A percentile compares a stretch with the other conserved stretches of the same genome.
phyloP scores from a whole-genome alignment of 1,140 invertebrate species.

The Drosophila repletoides region DNA sequence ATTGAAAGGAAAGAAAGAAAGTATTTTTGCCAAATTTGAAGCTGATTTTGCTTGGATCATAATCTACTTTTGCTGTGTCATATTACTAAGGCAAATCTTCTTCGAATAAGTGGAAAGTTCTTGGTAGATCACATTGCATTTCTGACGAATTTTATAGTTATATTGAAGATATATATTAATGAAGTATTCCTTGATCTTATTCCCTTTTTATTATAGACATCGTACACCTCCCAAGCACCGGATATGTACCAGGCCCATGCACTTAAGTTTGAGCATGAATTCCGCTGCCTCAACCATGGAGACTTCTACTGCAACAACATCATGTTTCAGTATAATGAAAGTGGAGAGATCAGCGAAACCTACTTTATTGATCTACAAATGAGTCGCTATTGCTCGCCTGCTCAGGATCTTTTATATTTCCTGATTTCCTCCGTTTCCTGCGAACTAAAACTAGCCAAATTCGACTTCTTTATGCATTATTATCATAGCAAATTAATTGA shows the following conservation, averaged over 20 bases:
- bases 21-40: no score
- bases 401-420: conserved; percentile 64
- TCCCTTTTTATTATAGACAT: conserved; percentile 30
- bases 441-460: conserved; percentile 56
- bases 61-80: no score
- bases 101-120: no score
- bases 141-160: no score
- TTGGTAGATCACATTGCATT: no score
- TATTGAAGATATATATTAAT: no score
- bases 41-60: no score
- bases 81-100: no score
- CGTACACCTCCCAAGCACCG: conserved; percentile 23
- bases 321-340: conserved; percentile 77
- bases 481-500: conserved; percentile 63
- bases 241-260: conserved; percentile 60
- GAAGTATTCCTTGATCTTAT: no score
- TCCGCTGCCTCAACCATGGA: conserved; percentile 86
- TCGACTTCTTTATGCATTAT: conserved; percentile 60
- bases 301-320: conserved; percentile 83
- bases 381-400: conserved; percentile 63
- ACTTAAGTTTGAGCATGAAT: conserved; percentile 81
- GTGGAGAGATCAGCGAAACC: conserved; percentile 41
- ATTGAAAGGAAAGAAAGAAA: no score
- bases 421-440: conserved; percentile 56
- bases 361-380: conserved; percentile 71